Conservation (phyloP, 2,888 invertebrate species). For the Drosophila leonis region DNA sequence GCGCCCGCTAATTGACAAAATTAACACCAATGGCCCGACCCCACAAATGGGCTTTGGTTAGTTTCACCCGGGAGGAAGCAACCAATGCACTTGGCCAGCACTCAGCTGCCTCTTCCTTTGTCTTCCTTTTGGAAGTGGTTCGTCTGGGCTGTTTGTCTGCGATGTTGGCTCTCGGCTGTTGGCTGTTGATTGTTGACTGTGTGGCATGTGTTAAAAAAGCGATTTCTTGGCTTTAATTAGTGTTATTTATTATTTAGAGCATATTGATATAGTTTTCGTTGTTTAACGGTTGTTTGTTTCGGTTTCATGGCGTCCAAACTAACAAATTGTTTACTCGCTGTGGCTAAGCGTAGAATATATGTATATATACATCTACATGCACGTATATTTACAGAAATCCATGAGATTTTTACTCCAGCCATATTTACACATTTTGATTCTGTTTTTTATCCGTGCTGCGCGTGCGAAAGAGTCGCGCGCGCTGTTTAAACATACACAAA, state of each 20-base stretch:
- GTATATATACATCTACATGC: background rate
- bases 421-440: constrained; percentile 39
- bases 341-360: constrained; percentile 33
- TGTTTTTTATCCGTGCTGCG: constrained; percentile 21
- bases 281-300: constrained; percentile 77
- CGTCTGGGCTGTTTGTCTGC: constrained; percentile 43
- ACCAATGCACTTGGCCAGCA: constrained; percentile 30
- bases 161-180: constrained; percentile 2
- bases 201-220: constrained; percentile 71
- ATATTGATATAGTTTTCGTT: constrained; percentile 80
- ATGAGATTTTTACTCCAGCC: constrained; percentile 33
- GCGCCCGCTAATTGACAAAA: constrained; percentile 75
- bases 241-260: constrained; percentile 84
- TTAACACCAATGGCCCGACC: constrained; percentile 66
- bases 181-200: constrained; percentile 22
- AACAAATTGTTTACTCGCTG: constrained; percentile 39
- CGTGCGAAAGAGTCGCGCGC: constrained; percentile 55
- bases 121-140: constrained; percentile 45
- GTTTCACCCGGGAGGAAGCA: constrained; percentile 70
- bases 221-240: constrained; percentile 83
- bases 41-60: constrained; percentile 62
- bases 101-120: constrained; percentile 36
- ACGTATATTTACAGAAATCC: constrained; percentile 69
- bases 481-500: constrained; percentile 43
- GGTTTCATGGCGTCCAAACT: constrained; percentile 40